A percentile compares a stretch with the other conserved stretches of the same genome.
Evolutionary conservation across 2,113 vertebrate genomes (phyloP).

Genomic region (Ammodytes marinus): DNA sequence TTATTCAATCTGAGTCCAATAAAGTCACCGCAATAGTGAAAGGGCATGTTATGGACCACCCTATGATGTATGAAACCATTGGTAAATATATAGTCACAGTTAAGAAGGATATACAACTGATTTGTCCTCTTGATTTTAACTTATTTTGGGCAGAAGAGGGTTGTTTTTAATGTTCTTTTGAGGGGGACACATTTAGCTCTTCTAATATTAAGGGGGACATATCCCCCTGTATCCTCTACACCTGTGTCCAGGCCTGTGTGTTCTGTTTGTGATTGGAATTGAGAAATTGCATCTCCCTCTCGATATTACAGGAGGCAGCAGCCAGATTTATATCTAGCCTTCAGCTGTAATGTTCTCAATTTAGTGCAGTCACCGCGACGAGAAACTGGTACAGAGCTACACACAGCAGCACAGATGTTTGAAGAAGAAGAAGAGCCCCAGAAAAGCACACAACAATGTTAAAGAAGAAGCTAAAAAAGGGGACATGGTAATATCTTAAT

Average conservation of each 20-base stretch:
- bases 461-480: background rate
- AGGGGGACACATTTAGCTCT: too few species aligned
- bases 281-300: conserved; percentile 53
- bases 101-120: too few species aligned
- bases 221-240: too few species aligned
- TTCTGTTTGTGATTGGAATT: conserved; percentile 63
- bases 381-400: conserved; percentile 14
- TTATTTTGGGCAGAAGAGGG: too few species aligned
- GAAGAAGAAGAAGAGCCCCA: background rate
- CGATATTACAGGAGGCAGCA: conserved; percentile 61
- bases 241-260: background rate
- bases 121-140: too few species aligned
- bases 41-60: too few species aligned
- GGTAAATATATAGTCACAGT: too few species aligned
- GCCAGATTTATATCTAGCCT: conserved; percentile 76
- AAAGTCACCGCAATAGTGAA: too few species aligned
- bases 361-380: conserved; percentile 48
- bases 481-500: conserved; percentile 49
- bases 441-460: background rate
- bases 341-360: conserved; percentile 71
- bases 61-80: too few species aligned
- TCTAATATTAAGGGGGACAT: too few species aligned
- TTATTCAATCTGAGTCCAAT: too few species aligned
- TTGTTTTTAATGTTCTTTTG: too few species aligned
- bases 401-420: background rate